Base-by-base conservation (phyloP, 2,888 invertebrate genomes). In the Sceliomorpha sp. region DNA sequence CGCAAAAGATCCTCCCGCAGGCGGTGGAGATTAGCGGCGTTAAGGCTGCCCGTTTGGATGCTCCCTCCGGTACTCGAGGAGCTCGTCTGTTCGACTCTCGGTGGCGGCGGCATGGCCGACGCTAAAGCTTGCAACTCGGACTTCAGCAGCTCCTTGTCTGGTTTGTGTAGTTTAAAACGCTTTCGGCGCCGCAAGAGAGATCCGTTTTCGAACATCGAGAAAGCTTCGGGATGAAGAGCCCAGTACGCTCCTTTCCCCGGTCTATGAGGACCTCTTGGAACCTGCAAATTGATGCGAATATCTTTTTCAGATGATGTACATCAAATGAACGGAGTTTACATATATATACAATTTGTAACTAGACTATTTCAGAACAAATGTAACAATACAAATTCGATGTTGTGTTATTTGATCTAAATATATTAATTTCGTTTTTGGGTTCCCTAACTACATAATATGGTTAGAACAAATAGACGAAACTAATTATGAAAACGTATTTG, bases 191-290 rank as follows among this genome's bases (percentile, higher is more conserved):
- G 90, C 24, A 96, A 89, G 62, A 95, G 91, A 47, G 94, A 94
- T 13, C 97, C 97, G 88, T 97, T 97, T 86, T 97, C 95, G 88
- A 95, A 95, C 95, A 95, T 95, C 83, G 94, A 93, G 67, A 94
- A 91, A 20, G 94, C 94, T 40, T 92, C 92, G 6, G 95, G 95
- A 83, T 95, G 95, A 36, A 95, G 89, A 0, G 95, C 94, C 95
- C 95, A 95, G 86, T 94, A 95, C 29, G 94, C 94, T n/a, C 95
- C 95, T 89, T 95, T 95, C 31, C 95, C 95, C 0, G 95, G 95
- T 31, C 94, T 89, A 88, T 94, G 95, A 0, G 94, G 94, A 55
- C 94, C 89, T 24, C 94, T 89, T 15, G 95, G 96, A 68, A 96
- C 94, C 89, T 88, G 78, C 1, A 82, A 85, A n/a, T n/a, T n/a